Conservation (phyloP, 2,888 invertebrate species). For the Anarsia innoxiella region DNA sequence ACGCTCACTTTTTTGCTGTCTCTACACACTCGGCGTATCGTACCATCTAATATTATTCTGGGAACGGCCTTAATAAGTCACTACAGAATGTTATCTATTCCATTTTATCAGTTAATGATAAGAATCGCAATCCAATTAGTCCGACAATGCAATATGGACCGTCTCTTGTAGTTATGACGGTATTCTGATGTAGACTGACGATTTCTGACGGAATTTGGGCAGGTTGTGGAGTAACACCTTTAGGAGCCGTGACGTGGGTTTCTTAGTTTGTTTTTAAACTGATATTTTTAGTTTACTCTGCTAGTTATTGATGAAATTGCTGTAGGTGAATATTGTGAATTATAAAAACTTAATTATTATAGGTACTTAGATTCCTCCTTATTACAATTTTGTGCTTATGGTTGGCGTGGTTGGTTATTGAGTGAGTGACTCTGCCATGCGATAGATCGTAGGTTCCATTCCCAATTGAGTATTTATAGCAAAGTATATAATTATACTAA, state of each 20-base stretch:
- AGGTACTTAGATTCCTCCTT: too few relatives aligned
- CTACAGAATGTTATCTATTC: slow-evolving; percentile 76
- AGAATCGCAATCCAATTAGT: slow-evolving; percentile 75
- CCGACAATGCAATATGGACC: slow-evolving; percentile 72
- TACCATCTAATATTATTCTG: slow-evolving; percentile 76
- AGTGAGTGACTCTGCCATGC: too few relatives aligned
- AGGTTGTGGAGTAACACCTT: slow-evolving; percentile 25
- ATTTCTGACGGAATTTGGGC: slow-evolving; percentile 10
- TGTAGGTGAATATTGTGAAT: too few relatives aligned
- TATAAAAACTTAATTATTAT: too few relatives aligned
- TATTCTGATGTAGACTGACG: slow-evolving; percentile 28
- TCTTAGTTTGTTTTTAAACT: slow-evolving; percentile 16
- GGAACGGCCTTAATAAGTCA: slow-evolving; percentile 77
- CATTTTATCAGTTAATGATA: slow-evolving; percentile 73
- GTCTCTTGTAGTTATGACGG: slow-evolving; percentile 61
- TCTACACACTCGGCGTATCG: slow-evolving; percentile 61
- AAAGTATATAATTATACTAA: too few relatives aligned
- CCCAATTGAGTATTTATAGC: too few relatives aligned
- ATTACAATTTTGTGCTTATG: too few relatives aligned
- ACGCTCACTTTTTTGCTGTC: slow-evolving; percentile 42
- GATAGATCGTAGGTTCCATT: too few relatives aligned
- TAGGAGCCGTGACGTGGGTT: slow-evolving; percentile 21
- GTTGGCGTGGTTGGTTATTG: too few relatives aligned
- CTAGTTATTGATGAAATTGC: too few relatives aligned
- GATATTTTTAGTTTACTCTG: too few relatives aligned